A percentile compares a stretch with the other conserved stretches of the same genome.
phyloP scores from a whole-genome alignment of 1,140 invertebrate species.

The Leptestheria dahalacensis region DNA sequence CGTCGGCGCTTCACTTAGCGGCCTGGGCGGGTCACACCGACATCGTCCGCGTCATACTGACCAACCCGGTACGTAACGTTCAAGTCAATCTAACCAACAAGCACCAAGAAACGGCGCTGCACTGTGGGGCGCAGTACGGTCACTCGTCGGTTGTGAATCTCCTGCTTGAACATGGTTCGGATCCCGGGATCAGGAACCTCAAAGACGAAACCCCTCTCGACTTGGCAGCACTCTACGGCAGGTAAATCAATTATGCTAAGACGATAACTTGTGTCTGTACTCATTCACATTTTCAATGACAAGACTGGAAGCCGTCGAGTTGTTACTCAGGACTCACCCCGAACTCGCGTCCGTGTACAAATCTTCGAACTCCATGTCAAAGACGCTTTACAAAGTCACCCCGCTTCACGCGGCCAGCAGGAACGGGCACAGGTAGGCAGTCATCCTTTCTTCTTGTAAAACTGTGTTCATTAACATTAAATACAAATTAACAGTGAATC shows the following conservation, averaged over 20 bases:
- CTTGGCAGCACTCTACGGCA: constrained; percentile 80
- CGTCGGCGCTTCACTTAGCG: constrained; percentile 71
- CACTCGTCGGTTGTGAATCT: constrained; percentile 75
- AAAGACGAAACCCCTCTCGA: constrained; percentile 84
- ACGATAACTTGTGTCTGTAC: not conserved
- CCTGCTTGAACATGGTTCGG: constrained; percentile 69
- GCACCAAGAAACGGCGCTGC: constrained; percentile 82
- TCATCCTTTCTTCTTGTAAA: too few relatives aligned
- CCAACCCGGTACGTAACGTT: constrained; percentile 53
- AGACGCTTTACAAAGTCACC: constrained; percentile 54
- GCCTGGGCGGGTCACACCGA: constrained; percentile 77
- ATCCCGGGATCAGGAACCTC: constrained; percentile 75
- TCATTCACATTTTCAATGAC: constrained; percentile 24
- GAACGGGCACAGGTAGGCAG: constrained; percentile 81
- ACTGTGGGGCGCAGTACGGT: constrained; percentile 88
- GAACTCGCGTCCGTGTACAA: constrained; percentile 53
- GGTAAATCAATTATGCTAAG: constrained; percentile 34
- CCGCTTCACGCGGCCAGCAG: constrained; percentile 85
- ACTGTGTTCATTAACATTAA: too few relatives aligned
- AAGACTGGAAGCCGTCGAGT: constrained; percentile 76
- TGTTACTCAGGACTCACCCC: constrained; percentile 62
- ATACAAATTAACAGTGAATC: too few relatives aligned
- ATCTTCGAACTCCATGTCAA: constrained; percentile 28
- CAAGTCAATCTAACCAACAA: constrained; percentile 76
- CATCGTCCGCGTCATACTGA: constrained; percentile 61